Conservation (phyloP, 2,888 invertebrate genomes). For the Tinea trinotella region DNA sequence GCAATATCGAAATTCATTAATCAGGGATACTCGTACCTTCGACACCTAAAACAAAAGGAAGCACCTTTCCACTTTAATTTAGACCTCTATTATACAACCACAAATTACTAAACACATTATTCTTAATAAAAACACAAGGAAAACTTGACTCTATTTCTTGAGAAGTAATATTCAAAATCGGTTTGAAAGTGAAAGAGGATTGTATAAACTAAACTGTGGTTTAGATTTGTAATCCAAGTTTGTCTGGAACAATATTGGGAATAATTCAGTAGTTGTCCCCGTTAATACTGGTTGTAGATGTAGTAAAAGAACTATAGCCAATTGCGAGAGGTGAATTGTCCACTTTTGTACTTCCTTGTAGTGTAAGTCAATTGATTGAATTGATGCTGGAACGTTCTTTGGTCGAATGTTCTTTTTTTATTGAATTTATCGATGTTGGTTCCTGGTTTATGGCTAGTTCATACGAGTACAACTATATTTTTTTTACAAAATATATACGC, state of each 20-base stretch:
- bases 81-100: constrained; percentile 7
- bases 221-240: not conserved
- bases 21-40: constrained; percentile 3
- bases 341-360: not conserved
- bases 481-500: no score
- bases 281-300: not conserved
- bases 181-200: no score
- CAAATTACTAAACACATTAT: no score
- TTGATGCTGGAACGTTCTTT: not conserved
- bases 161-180: no score
- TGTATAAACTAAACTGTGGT: not conserved
- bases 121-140: not conserved
- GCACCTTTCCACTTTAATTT: constrained; percentile 14
- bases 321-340: not conserved
- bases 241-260: constrained; percentile 12
- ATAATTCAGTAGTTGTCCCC: constrained; percentile 18
- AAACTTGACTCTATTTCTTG: not conserved
- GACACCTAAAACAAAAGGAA: constrained; percentile 10
- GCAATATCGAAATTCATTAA: constrained; percentile 11
- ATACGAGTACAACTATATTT: no score
- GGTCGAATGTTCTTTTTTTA: not conserved
- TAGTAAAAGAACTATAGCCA: constrained; percentile 1
- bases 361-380: not conserved
- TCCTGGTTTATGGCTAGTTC: no score
- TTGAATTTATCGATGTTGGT: no score